Conservation (phyloP, 2,888 invertebrate species). For the Mesopsocus fuscifrons region DNA sequence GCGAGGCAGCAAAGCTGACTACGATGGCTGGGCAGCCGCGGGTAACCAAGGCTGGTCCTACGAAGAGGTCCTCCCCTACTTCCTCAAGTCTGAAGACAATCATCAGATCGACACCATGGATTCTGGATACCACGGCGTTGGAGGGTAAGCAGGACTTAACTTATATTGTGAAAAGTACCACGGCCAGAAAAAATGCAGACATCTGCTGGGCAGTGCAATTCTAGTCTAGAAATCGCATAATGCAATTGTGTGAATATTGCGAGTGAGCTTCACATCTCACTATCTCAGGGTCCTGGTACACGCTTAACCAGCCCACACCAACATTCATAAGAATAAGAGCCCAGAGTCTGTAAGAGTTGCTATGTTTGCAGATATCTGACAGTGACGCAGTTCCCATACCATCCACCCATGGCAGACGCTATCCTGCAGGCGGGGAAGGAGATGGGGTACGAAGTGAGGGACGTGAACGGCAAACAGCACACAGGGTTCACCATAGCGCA, state of each 20-base stretch:
- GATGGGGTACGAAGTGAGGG: constrained; percentile 44
- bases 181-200: too few relatives aligned
- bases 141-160: too few relatives aligned
- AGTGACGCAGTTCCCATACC: constrained; percentile 66
- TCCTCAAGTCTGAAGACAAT: constrained; percentile 72
- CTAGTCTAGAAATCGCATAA: too few relatives aligned
- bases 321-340: too few relatives aligned
- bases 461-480: constrained; percentile 60
- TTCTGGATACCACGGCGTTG: constrained; percentile 52
- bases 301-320: too few relatives aligned
- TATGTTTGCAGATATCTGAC: constrained; percentile 37
- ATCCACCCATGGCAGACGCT: constrained; percentile 62
- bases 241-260: too few relatives aligned
- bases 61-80: constrained; percentile 76
- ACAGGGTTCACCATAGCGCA: constrained; percentile 78
- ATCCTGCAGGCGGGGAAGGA: constrained; percentile 61
- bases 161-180: too few relatives aligned
- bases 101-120: constrained; percentile 45
- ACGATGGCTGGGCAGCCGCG: constrained; percentile 66
- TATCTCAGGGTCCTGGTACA: too few relatives aligned
- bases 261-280: too few relatives aligned
- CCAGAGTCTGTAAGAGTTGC: too few relatives aligned
- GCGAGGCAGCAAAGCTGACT: constrained; percentile 70
- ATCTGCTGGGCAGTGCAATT: too few relatives aligned
- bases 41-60: constrained; percentile 83